Conservation (phyloP, 2,113 vertebrate species). For the Syngnathus typhle region DNA sequence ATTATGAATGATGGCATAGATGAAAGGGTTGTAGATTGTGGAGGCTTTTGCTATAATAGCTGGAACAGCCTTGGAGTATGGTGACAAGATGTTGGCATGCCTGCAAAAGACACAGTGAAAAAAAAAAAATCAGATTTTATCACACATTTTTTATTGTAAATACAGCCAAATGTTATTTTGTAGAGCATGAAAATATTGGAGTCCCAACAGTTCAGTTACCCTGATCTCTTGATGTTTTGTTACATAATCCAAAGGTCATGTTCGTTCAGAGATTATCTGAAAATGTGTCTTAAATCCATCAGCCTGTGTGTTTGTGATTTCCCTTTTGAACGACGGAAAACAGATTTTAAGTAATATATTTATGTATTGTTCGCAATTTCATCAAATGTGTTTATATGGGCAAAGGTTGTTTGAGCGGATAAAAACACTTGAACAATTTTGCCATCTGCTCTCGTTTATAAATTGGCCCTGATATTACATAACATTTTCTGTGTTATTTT, state of each 20-base stretch:
- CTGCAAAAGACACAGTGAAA: slow-evolving; percentile 53
- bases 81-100: slow-evolving; percentile 77
- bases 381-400: neutral
- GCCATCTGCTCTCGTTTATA: slow-evolving; percentile 18
- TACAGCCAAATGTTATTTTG: neutral
- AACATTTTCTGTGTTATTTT: neutral
- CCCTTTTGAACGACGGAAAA: slow-evolving; percentile 8
- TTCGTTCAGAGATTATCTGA: slow-evolving; percentile 30
- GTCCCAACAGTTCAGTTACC: neutral
- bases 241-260: slow-evolving; percentile 9
- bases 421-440: slow-evolving; percentile 13
- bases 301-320: neutral
- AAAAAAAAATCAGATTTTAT: neutral
- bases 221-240: slow-evolving; percentile 13
- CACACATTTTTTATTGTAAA: neutral
- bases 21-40: slow-evolving; percentile 89
- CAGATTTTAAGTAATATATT: neutral
- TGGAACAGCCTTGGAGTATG: slow-evolving; percentile 84
- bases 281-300: slow-evolving; percentile 28
- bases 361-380: neutral
- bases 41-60: slow-evolving; percentile 93
- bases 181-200: neutral
- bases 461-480: slow-evolving; percentile 4
- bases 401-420: neutral
- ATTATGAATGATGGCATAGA: slow-evolving; percentile 88